Evolutionary conservation across 2,797 vertebrate genomes (phyloP).

Genomic region (Sandelia bainsii): DNA sequence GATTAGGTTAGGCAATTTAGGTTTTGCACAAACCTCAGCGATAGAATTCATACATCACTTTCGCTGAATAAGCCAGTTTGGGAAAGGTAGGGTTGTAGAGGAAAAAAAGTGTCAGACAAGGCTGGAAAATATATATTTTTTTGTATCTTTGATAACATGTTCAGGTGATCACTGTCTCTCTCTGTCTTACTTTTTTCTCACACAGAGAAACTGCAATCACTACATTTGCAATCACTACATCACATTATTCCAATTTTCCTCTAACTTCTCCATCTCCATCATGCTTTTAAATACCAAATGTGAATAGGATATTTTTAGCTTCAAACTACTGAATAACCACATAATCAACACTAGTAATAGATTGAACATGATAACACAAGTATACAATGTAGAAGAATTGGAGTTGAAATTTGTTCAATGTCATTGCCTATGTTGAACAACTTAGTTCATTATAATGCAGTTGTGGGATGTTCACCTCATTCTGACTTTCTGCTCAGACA

Average conservation of each 20-base stretch:
- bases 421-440: slow-evolving; percentile 64
- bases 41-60: slow-evolving; percentile 26
- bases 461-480: slow-evolving; percentile 58
- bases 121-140: slow-evolving; percentile 4
- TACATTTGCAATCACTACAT: not conserved
- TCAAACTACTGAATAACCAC: not conserved
- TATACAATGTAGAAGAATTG: slow-evolving; percentile 30
- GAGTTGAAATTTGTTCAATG: slow-evolving; percentile 67
- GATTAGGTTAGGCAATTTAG: slow-evolving; percentile 26
- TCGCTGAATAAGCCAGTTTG: slow-evolving; percentile 31
- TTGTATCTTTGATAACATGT: slow-evolving; percentile 10
- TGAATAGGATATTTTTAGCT: not conserved
- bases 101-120: not conserved
- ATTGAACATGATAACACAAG: slow-evolving; percentile 50
- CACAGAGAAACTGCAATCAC: not conserved
- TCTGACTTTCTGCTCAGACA: slow-evolving; percentile 60
- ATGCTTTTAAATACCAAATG: not conserved
- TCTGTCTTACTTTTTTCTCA: not conserved
- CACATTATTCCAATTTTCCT: not conserved
- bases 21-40: slow-evolving; percentile 43
- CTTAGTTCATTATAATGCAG: slow-evolving; percentile 62
- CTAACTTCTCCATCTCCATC: not conserved
- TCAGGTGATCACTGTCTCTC: not conserved
- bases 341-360: slow-evolving; percentile 18
- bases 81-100: not conserved